Percentiles rank a stretch among this genome's conserved stretches.
phyloP scores from a whole-genome alignment of 2,113 vertebrate genomes.

The Odontophorus gujanensis region DNA sequence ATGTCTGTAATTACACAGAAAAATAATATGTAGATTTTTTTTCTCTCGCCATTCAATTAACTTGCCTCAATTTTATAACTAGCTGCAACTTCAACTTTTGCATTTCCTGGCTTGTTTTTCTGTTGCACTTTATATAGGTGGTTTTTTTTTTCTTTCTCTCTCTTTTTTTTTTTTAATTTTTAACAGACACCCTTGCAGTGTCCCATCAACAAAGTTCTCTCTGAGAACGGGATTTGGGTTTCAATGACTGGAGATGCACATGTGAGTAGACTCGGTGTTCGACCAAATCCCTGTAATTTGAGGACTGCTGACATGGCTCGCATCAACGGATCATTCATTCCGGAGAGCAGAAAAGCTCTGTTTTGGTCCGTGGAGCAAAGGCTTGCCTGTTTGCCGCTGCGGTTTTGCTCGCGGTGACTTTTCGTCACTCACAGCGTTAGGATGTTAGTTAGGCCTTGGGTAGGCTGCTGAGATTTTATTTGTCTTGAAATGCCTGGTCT shows the following conservation, averaged over 20 bases:
- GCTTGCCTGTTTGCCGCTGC: constrained; percentile 26
- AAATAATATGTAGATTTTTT: no score
- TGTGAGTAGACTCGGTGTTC: background rate
- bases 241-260: background rate
- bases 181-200: background rate
- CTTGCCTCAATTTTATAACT: background rate
- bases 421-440: background rate
- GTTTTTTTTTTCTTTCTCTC: background rate
- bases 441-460: background rate
- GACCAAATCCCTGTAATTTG: background rate
- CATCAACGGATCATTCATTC: background rate
- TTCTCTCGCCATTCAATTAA: background rate
- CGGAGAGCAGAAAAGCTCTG: background rate
- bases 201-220: background rate
- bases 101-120: background rate
- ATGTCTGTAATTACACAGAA: background rate
- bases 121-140: fast-evolving
- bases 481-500: background rate
- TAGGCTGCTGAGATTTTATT: background rate
- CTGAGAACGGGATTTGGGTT: background rate
- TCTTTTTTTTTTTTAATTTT: background rate
- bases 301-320: background rate
- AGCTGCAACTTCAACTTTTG: constrained; percentile 9
- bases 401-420: background rate
- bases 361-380: background rate